phyloP scores from a whole-genome alignment of 2,888 invertebrate species.

The Parascotia fuliginaria region DNA sequence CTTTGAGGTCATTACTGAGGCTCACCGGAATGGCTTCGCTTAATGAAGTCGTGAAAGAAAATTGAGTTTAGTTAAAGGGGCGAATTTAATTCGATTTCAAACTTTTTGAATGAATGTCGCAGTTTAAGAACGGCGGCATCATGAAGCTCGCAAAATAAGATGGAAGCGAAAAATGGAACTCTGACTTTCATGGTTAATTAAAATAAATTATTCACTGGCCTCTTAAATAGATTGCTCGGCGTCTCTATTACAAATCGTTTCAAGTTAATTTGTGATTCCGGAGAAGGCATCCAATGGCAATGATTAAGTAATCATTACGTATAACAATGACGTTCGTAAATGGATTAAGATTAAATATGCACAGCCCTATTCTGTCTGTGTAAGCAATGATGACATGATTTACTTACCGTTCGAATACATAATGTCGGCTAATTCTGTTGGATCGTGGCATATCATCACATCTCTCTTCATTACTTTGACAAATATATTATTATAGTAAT shows the following conservation, averaged over 20 bases:
- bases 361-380: slow-evolving; percentile 5
- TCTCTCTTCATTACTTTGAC: neutral
- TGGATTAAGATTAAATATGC: slow-evolving; percentile 20
- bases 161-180: slow-evolving; percentile 73
- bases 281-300: slow-evolving; percentile 53
- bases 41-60: slow-evolving; percentile 85
- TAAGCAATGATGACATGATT: neutral
- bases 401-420: neutral
- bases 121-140: slow-evolving; percentile 69
- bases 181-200: slow-evolving; percentile 75
- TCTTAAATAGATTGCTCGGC: slow-evolving; percentile 68
- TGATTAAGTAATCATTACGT: slow-evolving; percentile 50
- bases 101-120: slow-evolving; percentile 82
- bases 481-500: neutral
- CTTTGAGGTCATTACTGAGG: slow-evolving; percentile 83
- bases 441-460: neutral
- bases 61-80: slow-evolving; percentile 84
- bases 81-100: slow-evolving; percentile 84
- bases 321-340: slow-evolving; percentile 25
- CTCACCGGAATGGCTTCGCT: slow-evolving; percentile 81
- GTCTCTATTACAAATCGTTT: slow-evolving; percentile 70
- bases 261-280: slow-evolving; percentile 60
- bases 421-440: neutral
- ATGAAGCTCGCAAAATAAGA: slow-evolving; percentile 72
- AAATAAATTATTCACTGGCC: slow-evolving; percentile 77